A percentile compares a stretch with the other conserved stretches of the same genome.
Conservation (phyloP, 2,888 invertebrate genomes). For the Plagodis dolabraria region DNA sequence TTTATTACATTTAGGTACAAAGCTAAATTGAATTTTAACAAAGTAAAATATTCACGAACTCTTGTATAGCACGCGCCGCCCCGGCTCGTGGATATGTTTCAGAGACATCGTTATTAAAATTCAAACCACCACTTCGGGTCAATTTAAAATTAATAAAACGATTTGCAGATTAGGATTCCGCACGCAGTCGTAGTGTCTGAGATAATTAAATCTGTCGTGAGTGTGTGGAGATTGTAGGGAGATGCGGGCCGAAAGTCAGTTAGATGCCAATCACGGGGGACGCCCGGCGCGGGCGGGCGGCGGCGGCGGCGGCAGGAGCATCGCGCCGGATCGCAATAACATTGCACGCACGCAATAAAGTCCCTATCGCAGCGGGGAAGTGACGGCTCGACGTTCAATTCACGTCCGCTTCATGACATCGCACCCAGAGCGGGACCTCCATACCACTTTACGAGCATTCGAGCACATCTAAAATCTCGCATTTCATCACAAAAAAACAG, state of each 20-base stretch:
- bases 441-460: background rate
- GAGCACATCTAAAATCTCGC: slow-evolving; percentile 4
- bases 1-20: too few species aligned
- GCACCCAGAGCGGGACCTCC: background rate
- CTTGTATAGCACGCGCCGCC: background rate
- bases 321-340: background rate
- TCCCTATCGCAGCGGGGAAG: background rate
- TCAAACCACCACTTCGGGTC: slow-evolving; percentile 15
- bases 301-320: too few species aligned
- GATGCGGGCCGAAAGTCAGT: background rate
- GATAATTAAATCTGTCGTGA: slow-evolving; percentile 25
- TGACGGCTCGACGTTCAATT: background rate
- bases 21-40: too few species aligned
- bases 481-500: slow-evolving; percentile 4
- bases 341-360: slow-evolving; percentile 6
- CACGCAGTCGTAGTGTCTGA: slow-evolving; percentile 10
- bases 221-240: slow-evolving; percentile 11
- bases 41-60: slow-evolving; percentile 15
- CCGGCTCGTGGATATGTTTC: slow-evolving; percentile 21
- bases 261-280: background rate
- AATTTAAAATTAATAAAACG: slow-evolving; percentile 22
- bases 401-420: background rate
- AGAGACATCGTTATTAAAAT: slow-evolving; percentile 31
- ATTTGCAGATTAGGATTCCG: slow-evolving; percentile 23
- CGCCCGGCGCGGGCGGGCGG: too few species aligned